phyloP scores from a whole-genome alignment of 2,113 vertebrate species.

The Thinocorus orbignyianus region DNA sequence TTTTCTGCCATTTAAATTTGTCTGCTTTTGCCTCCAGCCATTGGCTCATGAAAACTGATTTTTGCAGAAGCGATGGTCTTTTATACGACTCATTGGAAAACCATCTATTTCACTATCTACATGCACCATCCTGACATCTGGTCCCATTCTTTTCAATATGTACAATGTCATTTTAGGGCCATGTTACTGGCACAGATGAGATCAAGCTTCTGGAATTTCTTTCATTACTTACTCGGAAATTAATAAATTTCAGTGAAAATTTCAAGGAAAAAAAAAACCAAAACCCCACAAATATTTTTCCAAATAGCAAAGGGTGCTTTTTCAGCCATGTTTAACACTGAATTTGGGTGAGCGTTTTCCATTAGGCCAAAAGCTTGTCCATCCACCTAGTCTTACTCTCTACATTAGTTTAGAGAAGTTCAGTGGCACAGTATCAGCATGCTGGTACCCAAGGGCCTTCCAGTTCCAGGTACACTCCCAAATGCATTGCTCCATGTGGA shows the following conservation, averaged over 20 bases:
- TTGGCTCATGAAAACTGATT: background rate
- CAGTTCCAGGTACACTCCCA: background rate
- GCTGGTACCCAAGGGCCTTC: background rate
- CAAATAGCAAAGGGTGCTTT: background rate
- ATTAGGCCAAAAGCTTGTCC: background rate
- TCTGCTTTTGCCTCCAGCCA: slow-evolving; percentile 3
- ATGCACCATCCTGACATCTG: background rate
- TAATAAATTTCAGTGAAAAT: background rate
- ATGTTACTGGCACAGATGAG: background rate
- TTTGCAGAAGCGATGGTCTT: background rate
- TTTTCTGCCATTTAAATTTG: background rate
- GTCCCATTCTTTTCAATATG: rapidly evolving
- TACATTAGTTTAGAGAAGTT: background rate
- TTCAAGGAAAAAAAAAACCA: background rate
- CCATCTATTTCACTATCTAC: background rate
- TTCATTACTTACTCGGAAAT: background rate
- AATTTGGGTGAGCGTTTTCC: background rate
- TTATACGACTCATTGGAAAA: background rate
- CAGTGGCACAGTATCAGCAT: background rate
- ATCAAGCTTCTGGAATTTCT: background rate
- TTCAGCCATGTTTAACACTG: background rate
- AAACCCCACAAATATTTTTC: background rate
- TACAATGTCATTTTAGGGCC: background rate
- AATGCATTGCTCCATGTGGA: background rate
- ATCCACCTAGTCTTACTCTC: background rate